Base-by-base conservation (phyloP, 2,888 invertebrate genomes). In the Anagyrus pseudococci region DNA sequence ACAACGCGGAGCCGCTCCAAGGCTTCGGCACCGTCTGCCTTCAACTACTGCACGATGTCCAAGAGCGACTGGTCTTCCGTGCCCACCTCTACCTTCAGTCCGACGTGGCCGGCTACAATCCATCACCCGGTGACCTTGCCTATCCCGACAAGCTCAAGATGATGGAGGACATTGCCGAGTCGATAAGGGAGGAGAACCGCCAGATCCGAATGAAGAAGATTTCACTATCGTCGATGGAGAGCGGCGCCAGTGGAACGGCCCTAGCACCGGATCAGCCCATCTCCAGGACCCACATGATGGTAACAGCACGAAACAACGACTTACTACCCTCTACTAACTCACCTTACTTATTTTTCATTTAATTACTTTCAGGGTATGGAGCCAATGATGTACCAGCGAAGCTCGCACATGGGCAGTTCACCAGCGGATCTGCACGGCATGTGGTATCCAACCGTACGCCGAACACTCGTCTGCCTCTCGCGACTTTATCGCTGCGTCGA, bases 401-500 rank as follows among this genome's bases (percentile, higher is more conserved):
- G 50, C 19, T 69, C 63, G 72, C 83, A 15, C n/a, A 73, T 77
- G 67, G 71, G 80, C 78, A 89, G 89, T 76, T 94, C 94, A 0
- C 94, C 96, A 0, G 96, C 98, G 0, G 98, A 99, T 84, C 84
- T 98, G 33, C 98, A 98, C 82, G 99, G 98, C 25, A 96, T 99
- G 96, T 99, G 99, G 99, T 99, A 98, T 82, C 99, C 99, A 0
- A 97, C 96, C 0, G 97, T 99, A 0, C 86, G 98, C 19, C 85
- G 99, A 47, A 97, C 98, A 0, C 82, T 99, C 19, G 94, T 98
- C 20, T 98, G 97, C 67, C 84, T 99, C 3, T 98, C 98, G 0
- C 89, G 98, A 65, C 85, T 96, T 0, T 93, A 91, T 79, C 87
- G 97, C 54, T 98, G 98, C 77, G 87, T 99, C 10, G 98, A 98